Conservation (phyloP, 2,797 vertebrate genomes). For the Telmatherina bonti region DNA sequence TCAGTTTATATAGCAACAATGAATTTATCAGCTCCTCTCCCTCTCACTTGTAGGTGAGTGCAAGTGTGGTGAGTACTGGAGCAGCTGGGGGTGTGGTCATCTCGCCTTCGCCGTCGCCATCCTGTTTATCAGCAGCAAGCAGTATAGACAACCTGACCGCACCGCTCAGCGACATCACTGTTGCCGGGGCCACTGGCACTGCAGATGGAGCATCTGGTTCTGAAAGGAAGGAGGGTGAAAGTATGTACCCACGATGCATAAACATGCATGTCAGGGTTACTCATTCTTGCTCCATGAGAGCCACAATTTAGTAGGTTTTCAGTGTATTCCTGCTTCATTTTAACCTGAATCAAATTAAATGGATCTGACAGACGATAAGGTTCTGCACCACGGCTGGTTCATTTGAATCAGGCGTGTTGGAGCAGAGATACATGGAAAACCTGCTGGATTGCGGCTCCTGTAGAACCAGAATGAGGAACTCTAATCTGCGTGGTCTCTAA, state of each 20-base stretch:
- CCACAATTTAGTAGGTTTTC: too few species aligned
- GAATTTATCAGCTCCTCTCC: not conserved
- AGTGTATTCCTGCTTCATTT: too few species aligned
- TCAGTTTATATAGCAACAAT: not conserved
- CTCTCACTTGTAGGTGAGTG: conserved; percentile 62
- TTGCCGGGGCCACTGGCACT: conserved; percentile 86
- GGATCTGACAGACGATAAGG: too few species aligned
- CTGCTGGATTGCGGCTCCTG: too few species aligned
- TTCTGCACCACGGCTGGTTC: too few species aligned
- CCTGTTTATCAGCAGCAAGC: conserved; percentile 95
- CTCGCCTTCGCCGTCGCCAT: conserved; percentile 94
- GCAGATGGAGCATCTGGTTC: conserved; percentile 91
- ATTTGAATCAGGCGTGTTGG: too few species aligned
- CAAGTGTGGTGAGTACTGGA: conserved; percentile 63
- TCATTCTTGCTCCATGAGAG: too few species aligned
- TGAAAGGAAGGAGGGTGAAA: conserved; percentile 94
- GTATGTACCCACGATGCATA: conserved; percentile 59
- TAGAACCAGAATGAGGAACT: too few species aligned
- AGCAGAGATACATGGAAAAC: too few species aligned
- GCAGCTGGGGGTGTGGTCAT: conserved; percentile 83
- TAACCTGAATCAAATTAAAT: too few species aligned
- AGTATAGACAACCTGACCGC: conserved; percentile 95
- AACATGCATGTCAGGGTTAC: too few species aligned
- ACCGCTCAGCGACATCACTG: conserved; percentile 88
- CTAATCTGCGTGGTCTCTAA: not conserved